These are phyloP conservation scores for Drosophila vallismaia DNA, from an alignment of 2,888 invertebrate species.

Conservation along the genomic window DNA sequence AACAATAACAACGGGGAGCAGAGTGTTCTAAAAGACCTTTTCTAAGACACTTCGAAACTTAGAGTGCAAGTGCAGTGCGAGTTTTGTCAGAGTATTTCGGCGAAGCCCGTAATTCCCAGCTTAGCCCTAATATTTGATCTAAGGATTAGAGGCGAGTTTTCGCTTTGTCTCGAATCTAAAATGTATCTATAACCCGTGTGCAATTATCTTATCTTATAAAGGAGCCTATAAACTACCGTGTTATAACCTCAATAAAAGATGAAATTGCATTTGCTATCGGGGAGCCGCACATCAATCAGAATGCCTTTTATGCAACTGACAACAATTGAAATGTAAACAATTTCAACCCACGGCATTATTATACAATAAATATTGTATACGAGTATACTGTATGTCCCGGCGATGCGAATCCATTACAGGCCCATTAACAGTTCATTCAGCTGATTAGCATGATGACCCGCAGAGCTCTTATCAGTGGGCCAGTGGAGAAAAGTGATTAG, in stretches of 20 bases:
- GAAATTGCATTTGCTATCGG: constrained; percentile 26
- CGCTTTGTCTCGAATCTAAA: constrained; percentile 29
- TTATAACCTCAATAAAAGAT: constrained; percentile 26
- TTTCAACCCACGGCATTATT: constrained; percentile 13
- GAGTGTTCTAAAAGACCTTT: background rate
- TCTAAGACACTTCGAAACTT: background rate
- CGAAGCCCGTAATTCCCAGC: background rate
- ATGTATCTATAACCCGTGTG: background rate
- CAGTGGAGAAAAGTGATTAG: constrained; percentile 36
- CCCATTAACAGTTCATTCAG: constrained; percentile 2
- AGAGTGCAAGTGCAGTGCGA: constrained; percentile 21
- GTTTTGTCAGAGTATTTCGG: background rate
- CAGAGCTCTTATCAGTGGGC: constrained; percentile 26
- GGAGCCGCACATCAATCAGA: constrained; percentile 16
- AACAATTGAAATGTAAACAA: constrained; percentile 30
- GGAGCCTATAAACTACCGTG: constrained; percentile 16
- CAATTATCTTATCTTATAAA: constrained; percentile 26
- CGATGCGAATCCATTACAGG: constrained; percentile 6
- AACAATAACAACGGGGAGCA: constrained; percentile 15
- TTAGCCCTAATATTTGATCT: background rate
- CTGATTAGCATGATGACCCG: constrained; percentile 47
- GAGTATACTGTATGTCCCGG: background rate
- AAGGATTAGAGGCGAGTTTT: constrained; percentile 14
- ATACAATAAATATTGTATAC: background rate
- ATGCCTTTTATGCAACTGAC: constrained; percentile 5